Conservation (phyloP, 23 tunicate species). For the Trididemnum miniatum region DNA sequence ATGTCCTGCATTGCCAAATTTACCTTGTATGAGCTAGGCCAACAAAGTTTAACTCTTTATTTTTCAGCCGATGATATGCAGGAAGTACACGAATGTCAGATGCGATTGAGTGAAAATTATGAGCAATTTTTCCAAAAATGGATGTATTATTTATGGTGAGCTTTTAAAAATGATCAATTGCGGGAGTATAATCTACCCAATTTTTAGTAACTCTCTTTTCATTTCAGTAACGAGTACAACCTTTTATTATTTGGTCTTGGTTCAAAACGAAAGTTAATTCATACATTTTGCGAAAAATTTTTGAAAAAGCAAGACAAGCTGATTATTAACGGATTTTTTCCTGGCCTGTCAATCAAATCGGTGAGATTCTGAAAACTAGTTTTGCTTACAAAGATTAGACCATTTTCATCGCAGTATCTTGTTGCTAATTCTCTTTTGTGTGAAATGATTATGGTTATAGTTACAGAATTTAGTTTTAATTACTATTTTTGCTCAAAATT, state of each 20-base stretch:
- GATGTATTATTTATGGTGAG: conserved; percentile 63
- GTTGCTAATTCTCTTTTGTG: too few relatives aligned
- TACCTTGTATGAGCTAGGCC: too few relatives aligned
- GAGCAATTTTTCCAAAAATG: conserved; percentile 49
- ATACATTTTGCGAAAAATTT: conserved; percentile 58
- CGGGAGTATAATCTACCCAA: too few relatives aligned
- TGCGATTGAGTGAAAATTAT: conserved; percentile 18
- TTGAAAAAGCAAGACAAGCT: conserved; percentile 41
- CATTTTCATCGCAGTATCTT: too few relatives aligned
- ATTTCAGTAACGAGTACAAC: conserved; percentile 47
- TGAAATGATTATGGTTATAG: too few relatives aligned
- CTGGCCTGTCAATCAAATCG: conserved; percentile 62
- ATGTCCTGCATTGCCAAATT: too few relatives aligned
- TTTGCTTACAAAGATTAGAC: too few relatives aligned
- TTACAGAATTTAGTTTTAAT: too few relatives aligned
- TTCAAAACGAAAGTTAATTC: conserved; percentile 63
- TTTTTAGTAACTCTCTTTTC: too few relatives aligned
- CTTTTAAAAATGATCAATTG: too few relatives aligned
- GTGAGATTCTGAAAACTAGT: too few relatives aligned
- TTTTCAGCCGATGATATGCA: conserved; percentile 14
- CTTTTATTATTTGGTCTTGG: conserved; percentile 75
- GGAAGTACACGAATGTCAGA: not conserved
- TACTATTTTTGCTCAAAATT: too few relatives aligned
- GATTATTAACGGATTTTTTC: conserved; percentile 82
- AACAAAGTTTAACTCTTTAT: not conserved